phyloP scores from a whole-genome alignment of 1,140 invertebrate species.

The Littorina saxatilis region DNA sequence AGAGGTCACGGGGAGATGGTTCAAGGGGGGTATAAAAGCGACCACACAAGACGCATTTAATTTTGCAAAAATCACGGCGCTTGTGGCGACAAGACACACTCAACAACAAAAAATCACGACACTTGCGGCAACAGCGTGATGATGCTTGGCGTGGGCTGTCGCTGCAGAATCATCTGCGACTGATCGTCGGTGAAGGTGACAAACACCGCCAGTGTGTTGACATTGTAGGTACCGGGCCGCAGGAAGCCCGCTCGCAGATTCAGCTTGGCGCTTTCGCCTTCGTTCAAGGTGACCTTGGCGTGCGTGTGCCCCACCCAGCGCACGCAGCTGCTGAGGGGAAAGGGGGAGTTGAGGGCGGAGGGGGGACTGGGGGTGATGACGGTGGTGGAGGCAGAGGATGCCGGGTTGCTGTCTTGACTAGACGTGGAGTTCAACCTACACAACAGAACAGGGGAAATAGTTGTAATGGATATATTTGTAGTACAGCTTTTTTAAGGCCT shows the following conservation, averaged over 20 bases:
- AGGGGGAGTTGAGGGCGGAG: constrained; percentile 4
- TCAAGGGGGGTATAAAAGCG: no score
- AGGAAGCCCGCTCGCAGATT: constrained; percentile 63
- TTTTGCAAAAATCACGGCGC: no score
- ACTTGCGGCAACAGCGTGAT: constrained; percentile 56
- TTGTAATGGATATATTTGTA: no score
- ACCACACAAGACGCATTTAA: no score
- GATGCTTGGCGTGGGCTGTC: constrained; percentile 67
- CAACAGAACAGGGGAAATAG: no score
- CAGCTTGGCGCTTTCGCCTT: constrained; percentile 56
- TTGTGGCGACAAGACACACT: no score
- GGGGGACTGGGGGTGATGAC: not conserved
- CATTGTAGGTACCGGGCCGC: constrained; percentile 71
- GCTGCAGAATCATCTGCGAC: constrained; percentile 69
- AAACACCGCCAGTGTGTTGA: constrained; percentile 69
- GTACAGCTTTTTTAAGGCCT: no score
- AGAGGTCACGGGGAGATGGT: no score
- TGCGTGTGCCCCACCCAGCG: constrained; percentile 67
- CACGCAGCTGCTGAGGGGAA: constrained; percentile 51
- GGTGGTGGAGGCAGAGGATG: not conserved
- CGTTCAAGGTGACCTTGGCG: constrained; percentile 55
- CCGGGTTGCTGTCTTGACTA: not conserved
- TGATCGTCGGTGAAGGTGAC: constrained; percentile 62
- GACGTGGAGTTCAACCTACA: constrained; percentile 5
- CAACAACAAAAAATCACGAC: no score